Base-by-base conservation (phyloP, 2,797 vertebrate species). In the Antennarius maculatus region DNA sequence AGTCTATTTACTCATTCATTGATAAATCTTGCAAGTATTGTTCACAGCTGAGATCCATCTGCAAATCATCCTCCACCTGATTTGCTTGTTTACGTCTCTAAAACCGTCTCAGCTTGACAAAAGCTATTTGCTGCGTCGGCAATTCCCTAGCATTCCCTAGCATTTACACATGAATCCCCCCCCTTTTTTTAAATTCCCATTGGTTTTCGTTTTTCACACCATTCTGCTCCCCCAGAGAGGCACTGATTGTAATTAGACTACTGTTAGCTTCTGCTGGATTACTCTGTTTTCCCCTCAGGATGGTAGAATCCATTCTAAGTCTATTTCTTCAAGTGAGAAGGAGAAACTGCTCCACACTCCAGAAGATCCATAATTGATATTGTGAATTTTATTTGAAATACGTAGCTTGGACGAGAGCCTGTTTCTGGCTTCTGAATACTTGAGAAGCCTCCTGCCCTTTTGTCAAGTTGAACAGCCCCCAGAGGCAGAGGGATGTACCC, bases 381-480 rank as follows among this genome's bases (percentile, higher is more conserved):
- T 74, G 67, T 80, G 67, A 63, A 75, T 81, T 86, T 79, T 61
- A 18, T 80, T 71, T 83, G 63, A 86, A 78, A 84, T 80, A 82
- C 84, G 81, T 61, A 81, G 73, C 71, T 81, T 83, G 77, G 76
- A 83, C 12, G 58, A 63, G 54, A 81, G 79, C 54, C 61, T 74
- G 79, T 86, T 87, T 79, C 80, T 82, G 80, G 76, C 84, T 84
- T 76, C 76, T 84, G 78, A 80, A 85, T 80, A 76, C 89, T 59
- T 89, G 80, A 89, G 80, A 76, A 77, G 81, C 80, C 75, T 64
- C 31, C 72, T 83, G 84, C 76, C 83, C 83, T 85, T 89, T 86
- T 88, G 86, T 89, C 76, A 82, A 84, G 80, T 68, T 64, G 81
- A 89, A 83, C 86, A 82, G 85, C 74, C 79, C 85, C 83, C 76